Base-by-base conservation (phyloP, 64 coral and sea anemone species). In the Stichodactyla helianthus region DNA sequence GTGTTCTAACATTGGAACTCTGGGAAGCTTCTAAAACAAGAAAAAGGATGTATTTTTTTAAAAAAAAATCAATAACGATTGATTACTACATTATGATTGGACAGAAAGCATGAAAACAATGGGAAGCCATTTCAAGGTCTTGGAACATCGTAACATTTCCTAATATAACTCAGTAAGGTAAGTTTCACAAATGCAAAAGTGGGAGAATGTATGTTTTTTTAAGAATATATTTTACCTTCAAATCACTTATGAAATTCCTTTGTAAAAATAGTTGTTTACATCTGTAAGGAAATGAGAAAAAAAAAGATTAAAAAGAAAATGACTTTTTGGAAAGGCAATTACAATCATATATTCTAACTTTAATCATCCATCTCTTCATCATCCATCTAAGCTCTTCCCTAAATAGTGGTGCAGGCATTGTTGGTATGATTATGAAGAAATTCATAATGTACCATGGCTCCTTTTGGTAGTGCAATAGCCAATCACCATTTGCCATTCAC, bases 261-360 rank as follows among this genome's bases (percentile, higher is more conserved):
- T 99, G 97, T 7, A 99, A 87, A 50, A 89, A 99, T 61, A 99
- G 90, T 79, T 90, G 85, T 54, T 89, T 95, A 61, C 97, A 99
- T 71, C 97, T 99, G 83, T 52, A 86, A 87, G 79, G 57, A 70
- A 90, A 52, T 22, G 23, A 56, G 2, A 74, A 26, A 31, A 2
- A 74, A 31, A 7, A 71, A 71, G 20, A 25, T 35, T 35, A 35
- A 35, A 35, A 35, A 35, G 31, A 35, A 35, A 35, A 35, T 35
- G 31, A 35, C 31, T 35, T 35, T 35, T 35, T 35, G 31, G 31
- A 35, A 35, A 35, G 31, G 31, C 31, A 35, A 35, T 35, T 35
- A 35, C 31, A 35, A 35, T 35, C 31, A 35, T 35, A 35, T 35
- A 35, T 35, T 35, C 31, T 35, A 35, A 35, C 31, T n/a, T n/a